Evolutionary conservation across 92 coral and sea anemone species (phyloP).

Genomic region (Zoanthus solanderi): DNA sequence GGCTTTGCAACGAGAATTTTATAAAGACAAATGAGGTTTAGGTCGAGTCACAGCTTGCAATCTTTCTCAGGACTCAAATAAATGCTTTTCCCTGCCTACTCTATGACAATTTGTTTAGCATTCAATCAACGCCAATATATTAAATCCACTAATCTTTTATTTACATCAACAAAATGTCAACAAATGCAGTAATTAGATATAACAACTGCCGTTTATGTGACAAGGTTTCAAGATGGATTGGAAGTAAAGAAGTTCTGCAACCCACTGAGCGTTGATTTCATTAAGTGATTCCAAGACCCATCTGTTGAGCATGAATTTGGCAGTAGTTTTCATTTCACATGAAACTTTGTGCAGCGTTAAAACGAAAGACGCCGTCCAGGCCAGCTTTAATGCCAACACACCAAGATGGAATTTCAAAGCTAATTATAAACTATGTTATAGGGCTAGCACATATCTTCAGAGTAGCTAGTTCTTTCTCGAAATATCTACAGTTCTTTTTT

Average conservation of each 20-base stretch:
- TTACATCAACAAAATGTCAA: slow-evolving; percentile 34
- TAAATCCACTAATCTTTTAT: slow-evolving; percentile 22
- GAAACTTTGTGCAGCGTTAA: background rate
- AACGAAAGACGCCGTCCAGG: background rate
- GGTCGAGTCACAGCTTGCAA: slow-evolving; percentile 33
- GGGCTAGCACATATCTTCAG: background rate
- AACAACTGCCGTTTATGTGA: slow-evolving; percentile 2
- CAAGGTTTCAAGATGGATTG: background rate
- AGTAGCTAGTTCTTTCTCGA: background rate
- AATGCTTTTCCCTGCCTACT: background rate
- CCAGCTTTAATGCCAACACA: no score
- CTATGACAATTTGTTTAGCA: slow-evolving; percentile 4
- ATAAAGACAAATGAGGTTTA: slow-evolving; percentile 13
- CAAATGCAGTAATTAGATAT: slow-evolving; percentile 28
- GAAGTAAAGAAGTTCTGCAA: background rate
- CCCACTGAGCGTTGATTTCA: background rate
- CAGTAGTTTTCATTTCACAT: background rate
- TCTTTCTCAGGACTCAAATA: background rate
- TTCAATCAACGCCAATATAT: slow-evolving; percentile 39
- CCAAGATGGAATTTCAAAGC: background rate
- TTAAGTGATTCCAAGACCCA: background rate
- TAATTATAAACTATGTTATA: background rate
- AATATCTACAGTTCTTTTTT: background rate
- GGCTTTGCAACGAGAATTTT: slow-evolving; percentile 32
- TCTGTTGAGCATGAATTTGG: background rate